Base-by-base conservation (phyloP, 2,113 vertebrate species). In the Setophaga petechia region DNA sequence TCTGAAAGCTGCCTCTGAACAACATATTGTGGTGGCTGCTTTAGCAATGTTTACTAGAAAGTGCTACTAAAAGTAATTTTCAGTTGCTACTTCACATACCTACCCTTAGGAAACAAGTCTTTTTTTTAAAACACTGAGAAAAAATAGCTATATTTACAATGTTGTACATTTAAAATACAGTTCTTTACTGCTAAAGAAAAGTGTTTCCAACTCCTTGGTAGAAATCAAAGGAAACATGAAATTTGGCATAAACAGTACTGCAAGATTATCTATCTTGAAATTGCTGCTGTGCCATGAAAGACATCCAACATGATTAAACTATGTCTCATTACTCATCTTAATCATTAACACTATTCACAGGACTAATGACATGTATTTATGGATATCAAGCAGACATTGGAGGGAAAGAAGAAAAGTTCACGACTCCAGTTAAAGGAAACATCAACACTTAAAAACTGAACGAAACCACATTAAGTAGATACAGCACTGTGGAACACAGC, bases 391-490 rank as follows among this genome's bases (percentile, higher is more conserved):
- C 62, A 90, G 62, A 65, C 2, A 0, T 94, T 59, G 69, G 81
- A 95, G 71, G 22, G 35, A 91, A 84, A 41, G 41, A 33, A 87
- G 41, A n/a, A 87, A 82, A 91, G 81, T 82, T 94, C 74, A 87
- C 2, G 58, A 93, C 87, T 87, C 66, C 58, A 69, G 71, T 65
- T 63, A 89, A 91, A 92, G 61, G 72, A 89, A 96, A 94, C 69
- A 78, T 63, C 65, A 74, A 71, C 21, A 43, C 33, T 71, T 92
- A 49, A n/a, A 87, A 84, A 69, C 10, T 77, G 89, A 89, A 91
- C 66, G 54, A 95, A 95, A 91, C 31, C 78, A 91, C 66, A 89
- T 93, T 96, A 84, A 76, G 58, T 10, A 87, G 51, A 94, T 21
- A 80, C 8, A 81, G 76, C n/a, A 20, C 3, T 23, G 23, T 62